These are phyloP conservation scores for Apostichopus japonicus DNA, from an alignment of 35 echinoderm and acorn worm genomes.

Conservation along the genomic window DNA sequence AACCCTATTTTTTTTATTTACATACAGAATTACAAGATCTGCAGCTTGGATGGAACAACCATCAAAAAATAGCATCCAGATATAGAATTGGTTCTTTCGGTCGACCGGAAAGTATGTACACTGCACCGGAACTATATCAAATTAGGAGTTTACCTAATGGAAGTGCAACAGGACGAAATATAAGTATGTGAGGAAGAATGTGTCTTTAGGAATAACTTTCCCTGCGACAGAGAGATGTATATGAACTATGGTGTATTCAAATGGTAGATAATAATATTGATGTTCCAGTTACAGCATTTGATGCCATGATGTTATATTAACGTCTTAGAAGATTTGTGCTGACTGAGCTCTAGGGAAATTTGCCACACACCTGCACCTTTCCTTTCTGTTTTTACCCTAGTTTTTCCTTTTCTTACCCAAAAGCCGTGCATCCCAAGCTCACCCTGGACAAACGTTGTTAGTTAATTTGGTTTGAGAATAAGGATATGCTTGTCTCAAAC, in stretches of 20 bases:
- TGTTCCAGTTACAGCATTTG: constrained; percentile 26
- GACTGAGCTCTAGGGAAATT: neutral
- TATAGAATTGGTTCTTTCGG: constrained; percentile 40
- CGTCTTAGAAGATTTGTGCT: constrained; percentile 24
- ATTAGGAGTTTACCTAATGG: neutral
- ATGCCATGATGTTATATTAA: constrained; percentile 24
- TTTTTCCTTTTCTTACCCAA: too few species aligned
- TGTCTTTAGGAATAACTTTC: constrained; percentile 40
- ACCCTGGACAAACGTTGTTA: too few species aligned
- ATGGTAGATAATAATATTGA: constrained; percentile 48
- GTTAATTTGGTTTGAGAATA: too few species aligned
- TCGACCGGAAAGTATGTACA: constrained; percentile 46
- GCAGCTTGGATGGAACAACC: constrained; percentile 51
- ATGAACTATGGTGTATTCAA: constrained; percentile 54
- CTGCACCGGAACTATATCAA: constrained; percentile 28
- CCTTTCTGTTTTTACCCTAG: too few species aligned
- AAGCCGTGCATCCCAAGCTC: too few species aligned
- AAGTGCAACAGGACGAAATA: constrained; percentile 43
- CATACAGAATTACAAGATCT: constrained; percentile 51
- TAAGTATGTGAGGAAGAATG: constrained; percentile 68
- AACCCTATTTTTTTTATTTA: too few species aligned
- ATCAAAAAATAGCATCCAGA: constrained; percentile 47
- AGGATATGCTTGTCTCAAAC: too few species aligned
- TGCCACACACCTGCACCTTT: too few species aligned
- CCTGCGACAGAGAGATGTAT: constrained; percentile 67